Evolutionary conservation across 2,113 vertebrate genomes (phyloP), one percentile per base, ranked within the genome.

Genomic region (Ciconia boyciana): DNA sequence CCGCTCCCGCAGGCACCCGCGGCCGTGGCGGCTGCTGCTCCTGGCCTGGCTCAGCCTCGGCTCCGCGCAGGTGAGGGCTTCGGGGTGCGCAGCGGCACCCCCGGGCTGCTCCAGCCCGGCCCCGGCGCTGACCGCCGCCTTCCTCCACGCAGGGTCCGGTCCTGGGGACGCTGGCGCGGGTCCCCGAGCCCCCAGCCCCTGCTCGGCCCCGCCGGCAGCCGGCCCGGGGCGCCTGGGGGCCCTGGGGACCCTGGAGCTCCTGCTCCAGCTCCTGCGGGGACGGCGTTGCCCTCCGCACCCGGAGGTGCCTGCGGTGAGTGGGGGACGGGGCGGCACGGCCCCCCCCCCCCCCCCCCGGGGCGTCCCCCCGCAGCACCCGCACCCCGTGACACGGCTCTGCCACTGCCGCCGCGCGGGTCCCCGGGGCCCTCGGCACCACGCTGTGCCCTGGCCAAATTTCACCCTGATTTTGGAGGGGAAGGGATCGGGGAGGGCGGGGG

Each of bases 181-280:
- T 29, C 28, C 46, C 78, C 0, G 18, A 94, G 60, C 57, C 82
- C 71, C 44, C 74, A 1, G 84, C 68, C 82, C 84, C 51, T 24
- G 51, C 83, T 62, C 52, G 36, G 16, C 84, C 79, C 28, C 65
- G 10, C 5, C 77, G 75, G 43, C 88, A 75, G 49, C 46, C 3
- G 1, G 29, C 83, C 61, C 76, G 18, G 0, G 94, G 97, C 0
- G 7, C 83, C 19, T 98, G 98, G 98, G 96, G 90, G 1, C 58
- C 87, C 1, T 98, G 98, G 98, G 97, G 95, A 2, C 82, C 97
- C 22, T 98, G 98, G 98, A 98, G 96, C 54, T 65, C 90, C 57
- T 98, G 98, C 52, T 98, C 98, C 89, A 98, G 97, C 91, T 97
- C 98, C 2, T 98, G 98, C 0, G 98, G 98, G 31, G 96, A 89